A percentile compares a stretch with the other conserved stretches of the same genome.
Conservation (phyloP, 2,797 vertebrate species). For the Poeciliopsis presidionis region DNA sequence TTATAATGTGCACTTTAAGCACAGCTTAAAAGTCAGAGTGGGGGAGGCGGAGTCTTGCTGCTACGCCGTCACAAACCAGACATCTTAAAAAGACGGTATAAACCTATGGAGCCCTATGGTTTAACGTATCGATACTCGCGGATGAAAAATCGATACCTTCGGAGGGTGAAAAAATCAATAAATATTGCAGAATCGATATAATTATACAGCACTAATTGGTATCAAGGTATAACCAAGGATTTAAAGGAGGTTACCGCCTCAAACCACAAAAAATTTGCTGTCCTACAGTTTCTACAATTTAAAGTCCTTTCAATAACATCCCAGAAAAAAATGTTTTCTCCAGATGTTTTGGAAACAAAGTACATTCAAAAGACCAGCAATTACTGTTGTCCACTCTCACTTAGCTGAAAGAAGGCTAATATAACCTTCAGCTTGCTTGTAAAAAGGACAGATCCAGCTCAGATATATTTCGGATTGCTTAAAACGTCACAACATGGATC, state of each 20-base stretch:
- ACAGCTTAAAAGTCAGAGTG: too few relatives aligned
- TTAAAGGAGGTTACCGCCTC: not conserved
- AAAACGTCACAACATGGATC: not conserved
- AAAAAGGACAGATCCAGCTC: not conserved
- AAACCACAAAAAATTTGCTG: not conserved
- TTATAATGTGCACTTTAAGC: too few relatives aligned
- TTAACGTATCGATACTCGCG: too few relatives aligned
- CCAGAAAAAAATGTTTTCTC: not conserved
- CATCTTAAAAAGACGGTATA: too few relatives aligned
- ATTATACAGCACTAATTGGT: not conserved
- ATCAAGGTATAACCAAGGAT: not conserved
- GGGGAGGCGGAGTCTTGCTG: too few relatives aligned
- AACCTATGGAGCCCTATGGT: too few relatives aligned
- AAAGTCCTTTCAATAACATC: not conserved
- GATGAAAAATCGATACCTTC: too few relatives aligned
- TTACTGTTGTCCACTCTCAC: not conserved
- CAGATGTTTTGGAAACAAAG: not conserved
- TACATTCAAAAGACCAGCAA: not conserved
- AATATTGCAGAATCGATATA: too few relatives aligned
- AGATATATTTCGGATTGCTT: not conserved
- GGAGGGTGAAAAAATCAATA: too few relatives aligned
- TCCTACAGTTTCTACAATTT: not conserved
- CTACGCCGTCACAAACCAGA: too few relatives aligned
- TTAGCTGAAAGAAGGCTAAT: not conserved
- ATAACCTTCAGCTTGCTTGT: not conserved